Evolutionary conservation across 2,113 vertebrate species (phyloP).

Genomic region (Heteronetta atricapilla): DNA sequence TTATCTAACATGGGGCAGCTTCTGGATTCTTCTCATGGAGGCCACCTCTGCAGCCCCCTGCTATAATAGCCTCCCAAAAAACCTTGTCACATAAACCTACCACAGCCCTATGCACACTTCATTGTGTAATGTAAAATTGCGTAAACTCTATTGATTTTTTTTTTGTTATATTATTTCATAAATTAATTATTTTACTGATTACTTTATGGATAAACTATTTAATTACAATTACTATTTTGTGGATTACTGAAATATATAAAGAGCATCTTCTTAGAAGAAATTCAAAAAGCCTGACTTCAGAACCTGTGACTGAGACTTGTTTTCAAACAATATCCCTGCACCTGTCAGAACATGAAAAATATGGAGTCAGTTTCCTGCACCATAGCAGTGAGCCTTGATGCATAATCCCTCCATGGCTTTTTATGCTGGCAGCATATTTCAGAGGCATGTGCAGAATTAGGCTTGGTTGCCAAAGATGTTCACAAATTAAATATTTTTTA

Average conservation of each 20-base stretch:
- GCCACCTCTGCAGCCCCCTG: no score
- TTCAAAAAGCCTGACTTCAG: neutral
- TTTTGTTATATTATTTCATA: neutral
- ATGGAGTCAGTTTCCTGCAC: neutral
- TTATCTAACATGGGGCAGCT: no score
- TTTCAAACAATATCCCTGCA: neutral
- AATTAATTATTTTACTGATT: neutral
- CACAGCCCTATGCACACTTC: neutral
- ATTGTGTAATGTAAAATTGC: neutral
- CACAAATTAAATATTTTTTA: neutral
- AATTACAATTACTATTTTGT: neutral
- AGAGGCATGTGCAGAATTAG: neutral
- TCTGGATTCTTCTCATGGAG: no score
- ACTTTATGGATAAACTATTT: neutral
- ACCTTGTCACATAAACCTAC: no score
- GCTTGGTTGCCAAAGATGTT: neutral
- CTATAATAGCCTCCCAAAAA: no score
- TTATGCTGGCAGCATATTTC: neutral
- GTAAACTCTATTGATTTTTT: neutral
- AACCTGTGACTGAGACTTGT: neutral
- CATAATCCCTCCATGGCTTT: rapidly evolving
- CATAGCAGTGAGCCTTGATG: neutral
- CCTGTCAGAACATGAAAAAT: neutral
- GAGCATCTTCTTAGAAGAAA: neutral
- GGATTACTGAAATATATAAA: neutral